phyloP scores from a whole-genome alignment of 1,140 invertebrate species.

The Linepithema humile region DNA sequence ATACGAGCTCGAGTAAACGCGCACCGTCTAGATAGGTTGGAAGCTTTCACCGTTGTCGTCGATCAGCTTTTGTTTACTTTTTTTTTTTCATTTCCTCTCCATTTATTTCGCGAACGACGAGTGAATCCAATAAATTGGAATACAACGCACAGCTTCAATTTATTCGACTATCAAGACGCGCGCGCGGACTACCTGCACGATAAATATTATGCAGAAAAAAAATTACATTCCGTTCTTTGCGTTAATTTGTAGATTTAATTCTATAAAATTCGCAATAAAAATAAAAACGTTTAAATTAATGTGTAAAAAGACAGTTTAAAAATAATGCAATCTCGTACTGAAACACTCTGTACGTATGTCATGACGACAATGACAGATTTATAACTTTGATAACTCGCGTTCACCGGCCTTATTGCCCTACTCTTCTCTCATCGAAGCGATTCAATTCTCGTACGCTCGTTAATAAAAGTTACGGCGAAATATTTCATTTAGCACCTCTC shows the following conservation, averaged over 20 bases:
- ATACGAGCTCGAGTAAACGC: constrained; percentile 45
- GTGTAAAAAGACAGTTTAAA: no score
- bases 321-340: background rate
- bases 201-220: constrained; percentile 28
- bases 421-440: background rate
- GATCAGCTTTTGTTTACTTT: background rate
- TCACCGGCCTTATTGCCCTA: background rate
- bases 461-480: constrained; percentile 9
- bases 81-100: background rate
- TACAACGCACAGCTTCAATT: constrained; percentile 15
- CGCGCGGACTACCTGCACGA: background rate
- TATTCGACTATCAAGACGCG: constrained; percentile 7
- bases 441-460: background rate
- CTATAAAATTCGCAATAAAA: background rate
- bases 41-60: constrained; percentile 8
- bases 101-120: constrained; percentile 13
- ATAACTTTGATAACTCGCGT: background rate
- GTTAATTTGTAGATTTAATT: background rate
- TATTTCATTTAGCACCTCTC: constrained; percentile 29
- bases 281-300: background rate
- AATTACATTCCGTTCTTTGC: background rate
- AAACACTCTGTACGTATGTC: background rate
- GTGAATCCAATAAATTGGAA: constrained; percentile 43
- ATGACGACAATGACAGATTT: background rate
- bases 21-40: constrained; percentile 4